A percentile compares a stretch with the other conserved stretches of the same genome.
Conservation (phyloP, 2,113 vertebrate species). For the Suricata suricatta region DNA sequence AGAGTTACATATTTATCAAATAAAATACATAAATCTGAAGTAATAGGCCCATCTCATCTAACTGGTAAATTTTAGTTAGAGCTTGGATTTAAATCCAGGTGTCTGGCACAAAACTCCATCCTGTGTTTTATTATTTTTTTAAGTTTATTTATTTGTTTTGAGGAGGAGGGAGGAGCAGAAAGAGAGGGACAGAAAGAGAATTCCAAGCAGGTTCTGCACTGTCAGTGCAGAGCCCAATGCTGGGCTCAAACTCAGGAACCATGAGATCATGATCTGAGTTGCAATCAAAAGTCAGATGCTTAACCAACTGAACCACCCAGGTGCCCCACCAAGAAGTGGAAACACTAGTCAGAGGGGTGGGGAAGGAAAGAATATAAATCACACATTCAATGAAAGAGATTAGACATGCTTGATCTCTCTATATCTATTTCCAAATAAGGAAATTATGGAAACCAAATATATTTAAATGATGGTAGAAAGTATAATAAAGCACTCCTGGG, state of each 20-base stretch:
- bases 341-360: background rate
- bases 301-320: no score
- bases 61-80: background rate
- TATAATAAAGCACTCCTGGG: background rate
- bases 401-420: background rate
- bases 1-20: background rate
- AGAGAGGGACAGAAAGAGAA: no score
- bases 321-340: background rate
- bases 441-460: background rate
- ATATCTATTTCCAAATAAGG: background rate
- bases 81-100: conserved; percentile 5
- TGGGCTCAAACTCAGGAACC: no score
- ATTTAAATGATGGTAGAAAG: background rate
- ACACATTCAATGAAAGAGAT: background rate
- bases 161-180: no score
- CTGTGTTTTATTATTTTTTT: background rate
- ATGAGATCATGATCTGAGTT: no score
- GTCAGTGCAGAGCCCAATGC: no score
- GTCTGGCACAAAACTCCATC: background rate
- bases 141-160: no score
- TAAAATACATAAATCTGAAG: background rate
- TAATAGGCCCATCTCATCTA: background rate
- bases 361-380: background rate
- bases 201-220: no score
- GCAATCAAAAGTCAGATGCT: no score